Percentiles rank a stretch among this genome's conserved stretches.
Conservation (phyloP, 2,113 vertebrate genomes). For the Ursus arctos region DNA sequence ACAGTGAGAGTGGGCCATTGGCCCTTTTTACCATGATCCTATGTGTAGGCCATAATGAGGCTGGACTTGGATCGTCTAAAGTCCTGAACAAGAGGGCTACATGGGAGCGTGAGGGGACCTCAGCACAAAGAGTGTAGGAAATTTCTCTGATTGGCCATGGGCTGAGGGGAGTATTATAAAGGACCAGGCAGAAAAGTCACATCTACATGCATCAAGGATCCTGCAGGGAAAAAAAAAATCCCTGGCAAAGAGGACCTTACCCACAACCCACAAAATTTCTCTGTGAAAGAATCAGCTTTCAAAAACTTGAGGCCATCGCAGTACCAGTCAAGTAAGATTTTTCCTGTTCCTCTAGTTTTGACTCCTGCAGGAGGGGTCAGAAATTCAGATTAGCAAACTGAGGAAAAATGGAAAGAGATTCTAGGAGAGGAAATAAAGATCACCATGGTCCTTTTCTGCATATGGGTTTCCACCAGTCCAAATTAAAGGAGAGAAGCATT, state of each 20-base stretch:
- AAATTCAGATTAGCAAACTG: background rate
- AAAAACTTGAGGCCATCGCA: background rate
- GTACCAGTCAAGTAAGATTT: background rate
- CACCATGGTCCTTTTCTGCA: background rate
- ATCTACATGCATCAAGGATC: background rate
- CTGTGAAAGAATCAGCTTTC: background rate
- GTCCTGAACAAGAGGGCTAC: background rate
- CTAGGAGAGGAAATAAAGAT: background rate
- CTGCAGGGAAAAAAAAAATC: background rate
- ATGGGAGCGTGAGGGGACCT: background rate
- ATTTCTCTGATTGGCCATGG: background rate
- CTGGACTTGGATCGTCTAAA: background rate
- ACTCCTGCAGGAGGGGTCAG: background rate
- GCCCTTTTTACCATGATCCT: background rate
- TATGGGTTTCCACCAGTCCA: background rate
- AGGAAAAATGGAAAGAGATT: background rate
- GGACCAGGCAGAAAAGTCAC: background rate
- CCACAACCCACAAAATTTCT: background rate
- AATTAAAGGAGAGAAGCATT: background rate
- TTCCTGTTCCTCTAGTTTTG: background rate
- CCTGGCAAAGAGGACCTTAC: background rate
- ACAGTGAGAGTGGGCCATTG: background rate
- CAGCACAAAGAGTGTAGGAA: background rate
- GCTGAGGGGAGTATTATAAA: background rate
- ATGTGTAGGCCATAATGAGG: background rate